Base-by-base conservation (phyloP, 2,888 invertebrate species). In the Eulithis prunata region DNA sequence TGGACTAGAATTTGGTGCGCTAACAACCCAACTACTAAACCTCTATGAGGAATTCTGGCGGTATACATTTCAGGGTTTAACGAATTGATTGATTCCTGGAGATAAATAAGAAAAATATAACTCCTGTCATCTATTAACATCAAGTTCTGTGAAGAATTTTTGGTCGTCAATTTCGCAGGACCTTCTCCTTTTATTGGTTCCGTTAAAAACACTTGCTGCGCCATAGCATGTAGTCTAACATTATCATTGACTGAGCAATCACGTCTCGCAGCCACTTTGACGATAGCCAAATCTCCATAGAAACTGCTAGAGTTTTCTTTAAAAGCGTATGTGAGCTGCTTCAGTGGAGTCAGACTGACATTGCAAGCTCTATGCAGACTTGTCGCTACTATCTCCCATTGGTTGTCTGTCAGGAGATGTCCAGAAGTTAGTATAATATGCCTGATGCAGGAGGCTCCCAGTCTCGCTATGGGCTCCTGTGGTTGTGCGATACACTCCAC, bases 1-100 rank as follows among this genome's bases (percentile, higher is more conserved):
- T 98, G 98, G 43, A 98, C 94, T 60, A 98, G 91, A 94, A 98
- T 97, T 90, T 98, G 98, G 86, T 98, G 98, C 5, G 98, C 97
- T 72, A 98, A 85, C 65, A 99, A 94, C 2, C 98, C 98, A 3
- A 98, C 97, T 0, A 98, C 96, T 59, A 99, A 89, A 73, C 96
- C 97, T 79, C 97, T 95, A 79, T 98, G 97, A 3, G 98, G 97
- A 69, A 99, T 97, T 73, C 98, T 94, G 41, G 97, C 95, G 4
- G 97, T 96, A 79, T 96, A 96, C 68, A 96, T 91, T 75, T 97
- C 97, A 47, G 96, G 95, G 83, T 96, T 96, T 12, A 96, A 91
- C 55, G 95, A 94, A 68, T 95, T 94, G 7, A 95, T 93, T 68
- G 96, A 94, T 78, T 96, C 96, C 68, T 96, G 94, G 1, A 97